Conservation (phyloP, 2,113 vertebrate species). For the Callionymus lyra region DNA sequence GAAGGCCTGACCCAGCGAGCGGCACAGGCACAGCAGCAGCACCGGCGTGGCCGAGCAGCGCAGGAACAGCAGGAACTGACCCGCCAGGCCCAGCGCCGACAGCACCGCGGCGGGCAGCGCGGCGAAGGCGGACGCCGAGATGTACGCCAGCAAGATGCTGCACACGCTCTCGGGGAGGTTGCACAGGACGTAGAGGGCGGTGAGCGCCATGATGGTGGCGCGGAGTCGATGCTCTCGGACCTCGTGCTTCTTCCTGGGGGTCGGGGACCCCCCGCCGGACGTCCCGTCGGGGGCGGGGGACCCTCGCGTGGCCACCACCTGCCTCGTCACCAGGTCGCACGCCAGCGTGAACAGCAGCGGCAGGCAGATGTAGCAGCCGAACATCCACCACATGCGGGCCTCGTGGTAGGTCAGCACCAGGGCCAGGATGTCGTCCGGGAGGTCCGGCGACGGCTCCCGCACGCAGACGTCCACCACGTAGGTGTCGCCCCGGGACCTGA, state of each 20-base stretch:
- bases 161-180: slow-evolving; percentile 78
- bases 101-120: slow-evolving; percentile 62
- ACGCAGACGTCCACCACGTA: slow-evolving; percentile 66
- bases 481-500: not conserved
- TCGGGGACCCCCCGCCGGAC: slow-evolving; percentile 38
- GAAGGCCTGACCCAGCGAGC: slow-evolving; percentile 83
- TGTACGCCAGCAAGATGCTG: slow-evolving; percentile 76
- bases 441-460: slow-evolving; percentile 69
- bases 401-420: slow-evolving; percentile 90
- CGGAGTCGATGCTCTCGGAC: slow-evolving; percentile 67
- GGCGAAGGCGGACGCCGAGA: slow-evolving; percentile 55
- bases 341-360: slow-evolving; percentile 86
- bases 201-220: slow-evolving; percentile 75
- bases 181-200: slow-evolving; percentile 71
- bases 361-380: slow-evolving; percentile 92
- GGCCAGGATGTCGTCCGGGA: slow-evolving; percentile 78
- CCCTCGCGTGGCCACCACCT: slow-evolving; percentile 45
- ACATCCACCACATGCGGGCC: slow-evolving; percentile 91
- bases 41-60: slow-evolving; percentile 77
- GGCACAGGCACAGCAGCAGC: slow-evolving; percentile 79
- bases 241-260: slow-evolving; percentile 51
- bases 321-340: slow-evolving; percentile 83
- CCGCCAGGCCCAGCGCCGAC: slow-evolving; percentile 67
- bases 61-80: slow-evolving; percentile 85
- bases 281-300: slow-evolving; percentile 19